Conservation (phyloP, 2,797 vertebrate genomes). For the Anguilla megastoma region DNA sequence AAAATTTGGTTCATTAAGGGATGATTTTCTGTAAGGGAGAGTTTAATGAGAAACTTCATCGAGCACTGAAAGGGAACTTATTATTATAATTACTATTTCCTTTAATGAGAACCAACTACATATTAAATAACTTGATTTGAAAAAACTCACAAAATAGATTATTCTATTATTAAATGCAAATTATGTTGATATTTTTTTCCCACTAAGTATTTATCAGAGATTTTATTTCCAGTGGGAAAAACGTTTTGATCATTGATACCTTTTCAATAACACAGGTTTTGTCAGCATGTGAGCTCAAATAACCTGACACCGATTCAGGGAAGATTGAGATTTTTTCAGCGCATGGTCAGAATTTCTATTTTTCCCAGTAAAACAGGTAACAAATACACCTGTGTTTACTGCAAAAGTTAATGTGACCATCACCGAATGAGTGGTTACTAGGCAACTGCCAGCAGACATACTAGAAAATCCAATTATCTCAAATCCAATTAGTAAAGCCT, state of each 20-base stretch:
- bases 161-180: neutral
- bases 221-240: neutral
- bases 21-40: neutral
- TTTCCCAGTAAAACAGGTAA: neutral
- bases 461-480: neutral
- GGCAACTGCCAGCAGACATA: slow-evolving; percentile 56
- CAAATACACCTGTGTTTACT: slow-evolving; percentile 37
- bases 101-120: neutral
- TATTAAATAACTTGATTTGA: neutral
- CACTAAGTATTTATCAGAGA: neutral
- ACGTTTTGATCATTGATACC: neutral
- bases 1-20: neutral
- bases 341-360: neutral
- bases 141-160: slow-evolving; percentile 10
- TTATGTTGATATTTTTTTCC: no score
- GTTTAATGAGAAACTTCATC: neutral
- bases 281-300: neutral
- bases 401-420: slow-evolving; percentile 23
- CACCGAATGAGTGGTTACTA: slow-evolving; percentile 52
- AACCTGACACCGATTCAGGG: neutral
- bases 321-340: neutral
- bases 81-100: neutral
- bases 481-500: neutral
- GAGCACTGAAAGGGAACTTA: neutral
- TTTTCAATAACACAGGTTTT: neutral